Conservation (phyloP, 2,888 invertebrate genomes). For the Xanthia togata region DNA sequence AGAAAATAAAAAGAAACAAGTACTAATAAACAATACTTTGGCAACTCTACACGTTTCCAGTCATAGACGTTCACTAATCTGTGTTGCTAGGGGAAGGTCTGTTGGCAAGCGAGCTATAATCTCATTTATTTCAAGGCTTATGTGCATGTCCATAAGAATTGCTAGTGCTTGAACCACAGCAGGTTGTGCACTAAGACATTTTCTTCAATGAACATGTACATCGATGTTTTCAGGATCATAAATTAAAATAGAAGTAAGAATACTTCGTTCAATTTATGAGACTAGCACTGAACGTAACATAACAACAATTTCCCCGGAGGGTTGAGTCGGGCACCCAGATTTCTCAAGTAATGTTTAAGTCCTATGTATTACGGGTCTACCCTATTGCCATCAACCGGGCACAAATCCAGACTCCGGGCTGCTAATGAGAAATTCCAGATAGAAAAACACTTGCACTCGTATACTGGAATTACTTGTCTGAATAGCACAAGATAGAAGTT, state of each 20-base stretch:
- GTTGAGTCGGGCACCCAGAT: background rate
- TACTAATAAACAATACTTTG: slow-evolving; percentile 48
- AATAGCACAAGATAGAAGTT: slow-evolving; percentile 11
- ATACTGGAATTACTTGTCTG: background rate
- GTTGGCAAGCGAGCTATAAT: slow-evolving; percentile 35
- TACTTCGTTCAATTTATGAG: background rate
- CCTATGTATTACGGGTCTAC: background rate
- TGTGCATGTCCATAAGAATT: background rate
- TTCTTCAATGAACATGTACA: background rate
- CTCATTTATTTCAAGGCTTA: slow-evolving; percentile 34
- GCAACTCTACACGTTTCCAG: slow-evolving; percentile 22
- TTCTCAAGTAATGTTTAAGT: background rate
- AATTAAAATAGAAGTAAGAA: background rate
- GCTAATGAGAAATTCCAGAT: background rate
- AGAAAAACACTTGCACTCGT: background rate
- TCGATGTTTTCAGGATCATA: background rate
- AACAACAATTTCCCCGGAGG: background rate
- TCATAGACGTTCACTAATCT: slow-evolving; percentile 28
- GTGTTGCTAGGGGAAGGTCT: slow-evolving; percentile 31
- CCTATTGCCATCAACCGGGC: background rate
- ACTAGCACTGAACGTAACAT: background rate
- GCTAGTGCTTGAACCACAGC: background rate
- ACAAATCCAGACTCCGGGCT: background rate
- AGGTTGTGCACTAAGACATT: background rate
- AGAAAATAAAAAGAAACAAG: slow-evolving; percentile 37